Conservation (phyloP, 2,888 invertebrate species). For the Cheilosia vernalis region DNA sequence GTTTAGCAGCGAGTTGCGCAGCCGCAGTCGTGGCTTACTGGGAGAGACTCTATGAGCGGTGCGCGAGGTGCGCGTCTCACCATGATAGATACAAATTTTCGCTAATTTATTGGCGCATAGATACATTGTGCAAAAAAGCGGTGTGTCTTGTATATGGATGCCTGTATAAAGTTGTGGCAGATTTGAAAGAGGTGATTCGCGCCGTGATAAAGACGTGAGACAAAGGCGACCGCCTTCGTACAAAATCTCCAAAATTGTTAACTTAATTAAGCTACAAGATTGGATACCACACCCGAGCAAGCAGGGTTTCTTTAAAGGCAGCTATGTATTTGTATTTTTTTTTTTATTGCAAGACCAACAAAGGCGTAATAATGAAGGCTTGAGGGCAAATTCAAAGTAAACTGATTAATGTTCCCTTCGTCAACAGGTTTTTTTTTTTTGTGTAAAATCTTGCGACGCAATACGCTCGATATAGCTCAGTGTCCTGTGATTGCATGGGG, state of each 20-base stretch:
- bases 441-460: background rate
- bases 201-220: conserved; percentile 45
- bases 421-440: conserved; percentile 22
- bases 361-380: conserved; percentile 30
- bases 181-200: conserved; percentile 29
- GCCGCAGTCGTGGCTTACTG: conserved; percentile 51
- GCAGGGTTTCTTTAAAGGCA: conserved; percentile 18
- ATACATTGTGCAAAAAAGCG: conserved; percentile 36
- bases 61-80: conserved; percentile 1
- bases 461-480: conserved; percentile 26
- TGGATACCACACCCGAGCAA: conserved; percentile 32
- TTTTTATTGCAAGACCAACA: conserved; percentile 18
- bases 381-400: conserved; percentile 41
- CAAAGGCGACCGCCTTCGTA: conserved; percentile 54
- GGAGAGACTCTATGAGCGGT: conserved; percentile 20
- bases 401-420: conserved; percentile 65
- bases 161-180: background rate
- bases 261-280: conserved; percentile 59
- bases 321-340: background rate
- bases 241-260: conserved; percentile 57
- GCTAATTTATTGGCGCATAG: conserved; percentile 74
- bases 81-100: conserved; percentile 71
- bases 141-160: conserved; percentile 7
- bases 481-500: conserved; percentile 61
- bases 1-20: conserved; percentile 28